phyloP scores from a whole-genome alignment of 2,888 invertebrate genomes.

The Meiosimyza platycephala region DNA sequence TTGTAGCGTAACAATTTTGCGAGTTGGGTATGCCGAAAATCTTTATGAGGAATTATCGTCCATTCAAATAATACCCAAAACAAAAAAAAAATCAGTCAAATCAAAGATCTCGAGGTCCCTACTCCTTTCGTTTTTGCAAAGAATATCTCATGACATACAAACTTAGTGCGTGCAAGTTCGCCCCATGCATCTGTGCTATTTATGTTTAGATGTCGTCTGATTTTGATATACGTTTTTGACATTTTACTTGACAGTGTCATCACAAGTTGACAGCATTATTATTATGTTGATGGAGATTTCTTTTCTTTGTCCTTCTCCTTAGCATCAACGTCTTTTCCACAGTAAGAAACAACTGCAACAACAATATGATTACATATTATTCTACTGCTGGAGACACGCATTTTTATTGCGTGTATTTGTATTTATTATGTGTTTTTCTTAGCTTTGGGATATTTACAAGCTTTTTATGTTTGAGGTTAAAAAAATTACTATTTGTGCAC shows the following conservation, averaged over 20 bases:
- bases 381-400: constrained; percentile 26
- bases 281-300: constrained; percentile 46
- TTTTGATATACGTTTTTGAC: constrained; percentile 66
- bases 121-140: neutral
- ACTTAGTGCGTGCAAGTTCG: too few species aligned
- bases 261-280: constrained; percentile 65
- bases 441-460: neutral
- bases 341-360: neutral
- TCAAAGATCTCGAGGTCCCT: too few species aligned
- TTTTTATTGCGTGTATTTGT: neutral
- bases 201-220: constrained; percentile 41
- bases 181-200: neutral
- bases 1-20: too few species aligned
- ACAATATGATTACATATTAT: constrained; percentile 4
- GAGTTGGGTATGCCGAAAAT: too few species aligned
- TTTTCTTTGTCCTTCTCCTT: constrained; percentile 20
- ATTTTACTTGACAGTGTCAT: constrained; percentile 67
- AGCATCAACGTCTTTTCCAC: neutral
- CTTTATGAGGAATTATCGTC: too few species aligned
- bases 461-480: neutral
- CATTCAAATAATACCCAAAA: too few species aligned
- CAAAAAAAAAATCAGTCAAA: too few species aligned
- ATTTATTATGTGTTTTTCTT: constrained; percentile 5
- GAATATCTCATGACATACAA: neutral
- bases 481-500: neutral